Percentiles rank a stretch among this genome's conserved stretches.
phyloP scores from a whole-genome alignment of 2,888 invertebrate species.

The Cephalotes varians region DNA sequence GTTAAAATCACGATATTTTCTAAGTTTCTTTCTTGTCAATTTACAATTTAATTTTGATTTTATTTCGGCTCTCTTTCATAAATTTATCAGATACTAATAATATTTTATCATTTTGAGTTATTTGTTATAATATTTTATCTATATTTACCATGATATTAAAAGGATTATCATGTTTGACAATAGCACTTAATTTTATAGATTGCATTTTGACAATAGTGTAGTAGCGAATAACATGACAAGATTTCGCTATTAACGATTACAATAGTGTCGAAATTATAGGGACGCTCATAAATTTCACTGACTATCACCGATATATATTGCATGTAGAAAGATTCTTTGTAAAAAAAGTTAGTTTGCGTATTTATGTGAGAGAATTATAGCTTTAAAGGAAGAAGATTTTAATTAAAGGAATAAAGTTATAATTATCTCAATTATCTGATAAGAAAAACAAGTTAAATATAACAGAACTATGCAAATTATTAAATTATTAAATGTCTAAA shows the following conservation, averaged over 20 bases:
- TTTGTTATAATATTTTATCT: background rate
- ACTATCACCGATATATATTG: slow-evolving; percentile 9
- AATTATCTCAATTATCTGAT: background rate
- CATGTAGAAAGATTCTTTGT: background rate
- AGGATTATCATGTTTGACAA: background rate
- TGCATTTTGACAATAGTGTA: slow-evolving; percentile 5
- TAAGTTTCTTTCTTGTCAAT: background rate
- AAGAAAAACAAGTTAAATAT: background rate
- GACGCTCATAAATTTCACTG: slow-evolving; percentile 36
- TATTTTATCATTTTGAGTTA: background rate
- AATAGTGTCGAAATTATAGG: slow-evolving; percentile 14
- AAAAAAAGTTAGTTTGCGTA: slow-evolving; percentile 7
- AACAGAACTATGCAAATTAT: background rate
- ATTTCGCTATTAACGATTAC: slow-evolving; percentile 37
- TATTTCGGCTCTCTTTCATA: background rate
- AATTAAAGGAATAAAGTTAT: background rate
- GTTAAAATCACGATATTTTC: background rate
- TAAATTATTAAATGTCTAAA: background rate
- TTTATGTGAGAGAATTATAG: slow-evolving; percentile 6
- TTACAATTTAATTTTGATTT: background rate
- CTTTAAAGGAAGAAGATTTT: background rate
- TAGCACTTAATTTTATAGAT: slow-evolving; percentile 23
- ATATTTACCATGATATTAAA: background rate
- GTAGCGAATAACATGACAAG: slow-evolving; percentile 30
- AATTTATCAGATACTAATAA: background rate